Evolutionary conservation across 1,140 invertebrate genomes (phyloP).

Genomic region (Epicauta chinensis): DNA sequence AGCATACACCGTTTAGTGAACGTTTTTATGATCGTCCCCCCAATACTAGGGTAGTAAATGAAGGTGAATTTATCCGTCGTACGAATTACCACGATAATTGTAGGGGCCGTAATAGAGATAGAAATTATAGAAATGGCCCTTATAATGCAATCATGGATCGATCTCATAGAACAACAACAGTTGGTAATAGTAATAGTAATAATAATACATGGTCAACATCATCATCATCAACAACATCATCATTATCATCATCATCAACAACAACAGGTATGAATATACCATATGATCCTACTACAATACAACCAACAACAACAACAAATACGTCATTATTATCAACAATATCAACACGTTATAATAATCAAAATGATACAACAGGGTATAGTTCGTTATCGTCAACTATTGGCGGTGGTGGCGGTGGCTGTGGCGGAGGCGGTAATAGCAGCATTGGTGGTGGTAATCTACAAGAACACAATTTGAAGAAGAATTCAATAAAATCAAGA

Average conservation of each 20-base stretch:
- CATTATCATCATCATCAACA: conserved; percentile 9
- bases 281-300: conserved; percentile 34
- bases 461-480: conserved; percentile 33
- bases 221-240: background rate
- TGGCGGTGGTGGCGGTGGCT: conserved; percentile 28
- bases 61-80: conserved; percentile 36
- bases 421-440: conserved; percentile 26
- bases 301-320: conserved; percentile 19
- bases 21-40: conserved; percentile 47
- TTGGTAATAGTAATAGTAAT: background rate
- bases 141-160: conserved; percentile 44
- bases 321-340: conserved; percentile 15
- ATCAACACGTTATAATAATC: conserved; percentile 22
- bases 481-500: conserved; percentile 47
- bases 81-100: conserved; percentile 37
- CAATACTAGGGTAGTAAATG: conserved; percentile 30
- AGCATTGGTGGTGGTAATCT: conserved; percentile 2
- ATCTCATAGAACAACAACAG: conserved; percentile 9
- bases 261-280: conserved; percentile 14
- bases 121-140: conserved; percentile 46
- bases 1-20: conserved; percentile 35
- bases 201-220: conserved; percentile 19
- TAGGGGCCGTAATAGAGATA: conserved; percentile 39
- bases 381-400: conserved; percentile 21
- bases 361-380: conserved; percentile 39